Conservation (phyloP, 2,113 vertebrate species). For the Bucco capensis region DNA sequence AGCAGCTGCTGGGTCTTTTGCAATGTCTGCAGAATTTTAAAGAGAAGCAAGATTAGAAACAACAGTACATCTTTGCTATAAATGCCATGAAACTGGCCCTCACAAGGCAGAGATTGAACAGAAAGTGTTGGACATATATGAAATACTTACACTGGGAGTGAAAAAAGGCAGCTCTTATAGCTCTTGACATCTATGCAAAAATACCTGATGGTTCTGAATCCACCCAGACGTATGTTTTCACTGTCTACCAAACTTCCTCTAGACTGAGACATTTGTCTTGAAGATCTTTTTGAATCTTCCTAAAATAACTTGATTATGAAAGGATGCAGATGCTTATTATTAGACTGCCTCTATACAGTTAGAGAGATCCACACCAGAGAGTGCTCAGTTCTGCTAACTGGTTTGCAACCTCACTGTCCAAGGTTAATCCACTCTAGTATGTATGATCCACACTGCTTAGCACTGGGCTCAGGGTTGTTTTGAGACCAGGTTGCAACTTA, state of each 20-base stretch:
- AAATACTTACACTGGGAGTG: not conserved
- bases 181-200: not conserved
- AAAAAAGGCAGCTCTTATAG: not conserved
- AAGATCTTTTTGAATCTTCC: not conserved
- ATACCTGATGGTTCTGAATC: not conserved
- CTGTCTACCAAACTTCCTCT: not conserved
- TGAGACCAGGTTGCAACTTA: not conserved
- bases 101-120: not conserved
- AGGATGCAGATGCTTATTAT: not conserved
- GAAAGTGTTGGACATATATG: not conserved
- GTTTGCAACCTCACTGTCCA: not conserved
- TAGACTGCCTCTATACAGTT: not conserved
- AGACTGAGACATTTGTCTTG: not conserved
- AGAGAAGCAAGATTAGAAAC: constrained; percentile 27
- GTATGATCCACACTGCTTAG: not conserved
- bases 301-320: not conserved
- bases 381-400: not conserved
- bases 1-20: constrained; percentile 24
- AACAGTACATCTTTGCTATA: not conserved
- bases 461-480: not conserved
- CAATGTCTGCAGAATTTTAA: constrained; percentile 29
- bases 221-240: not conserved
- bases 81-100: not conserved
- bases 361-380: not conserved
- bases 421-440: not conserved